Evolutionary conservation across 2,113 vertebrate genomes (phyloP).

Genomic region (Urocolius indicus): DNA sequence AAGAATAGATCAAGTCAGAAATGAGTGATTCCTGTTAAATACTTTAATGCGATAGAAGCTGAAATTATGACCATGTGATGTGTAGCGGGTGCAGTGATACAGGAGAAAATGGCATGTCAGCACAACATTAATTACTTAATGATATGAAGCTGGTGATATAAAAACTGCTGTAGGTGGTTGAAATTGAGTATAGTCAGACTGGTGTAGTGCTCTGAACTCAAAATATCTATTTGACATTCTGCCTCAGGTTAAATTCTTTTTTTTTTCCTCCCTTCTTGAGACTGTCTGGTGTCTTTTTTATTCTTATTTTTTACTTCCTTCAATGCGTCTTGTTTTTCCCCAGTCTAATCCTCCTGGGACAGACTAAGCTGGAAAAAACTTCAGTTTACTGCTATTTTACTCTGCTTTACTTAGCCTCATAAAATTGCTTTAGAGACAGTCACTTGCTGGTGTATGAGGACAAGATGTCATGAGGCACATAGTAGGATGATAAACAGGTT

Average conservation of each 20-base stretch:
- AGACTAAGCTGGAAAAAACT: neutral
- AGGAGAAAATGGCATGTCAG: neutral
- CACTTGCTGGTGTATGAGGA: neutral
- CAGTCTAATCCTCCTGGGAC: neutral
- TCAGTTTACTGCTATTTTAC: constrained; percentile 6
- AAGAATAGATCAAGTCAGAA: neutral
- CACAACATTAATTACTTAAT: constrained; percentile 36
- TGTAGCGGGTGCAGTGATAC: neutral
- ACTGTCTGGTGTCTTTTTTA: neutral
- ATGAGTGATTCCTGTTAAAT: neutral
- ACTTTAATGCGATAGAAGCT: neutral
- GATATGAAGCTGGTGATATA: neutral
- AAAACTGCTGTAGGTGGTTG: constrained; percentile 4
- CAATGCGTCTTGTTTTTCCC: neutral
- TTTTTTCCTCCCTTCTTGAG: neutral
- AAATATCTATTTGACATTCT: constrained; percentile 11
- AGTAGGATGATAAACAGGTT: neutral
- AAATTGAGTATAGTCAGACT: neutral
- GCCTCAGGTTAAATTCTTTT: neutral
- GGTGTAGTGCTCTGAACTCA: neutral
- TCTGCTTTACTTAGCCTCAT: neutral
- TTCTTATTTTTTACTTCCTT: constrained; percentile 2
- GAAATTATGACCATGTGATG: neutral
- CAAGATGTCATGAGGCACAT: neutral
- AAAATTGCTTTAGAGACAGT: neutral